phyloP scores from a whole-genome alignment of 1,140 invertebrate species.

The Trichonephila clavata region DNA sequence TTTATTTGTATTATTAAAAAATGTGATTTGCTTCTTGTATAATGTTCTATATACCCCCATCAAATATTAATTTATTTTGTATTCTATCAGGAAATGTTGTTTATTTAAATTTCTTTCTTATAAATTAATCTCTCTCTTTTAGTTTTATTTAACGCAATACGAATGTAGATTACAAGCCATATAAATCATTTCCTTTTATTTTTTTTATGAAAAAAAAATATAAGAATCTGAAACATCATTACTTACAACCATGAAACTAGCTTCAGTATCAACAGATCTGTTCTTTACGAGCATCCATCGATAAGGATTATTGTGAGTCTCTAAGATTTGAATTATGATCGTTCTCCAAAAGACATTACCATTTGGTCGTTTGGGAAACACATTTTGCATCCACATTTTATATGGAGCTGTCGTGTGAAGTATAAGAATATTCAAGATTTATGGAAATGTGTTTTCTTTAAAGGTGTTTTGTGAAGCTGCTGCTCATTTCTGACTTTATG shows the following conservation, averaged over 20 bases:
- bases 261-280: background rate
- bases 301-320: background rate
- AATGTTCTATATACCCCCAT: too few species aligned
- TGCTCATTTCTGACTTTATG: background rate
- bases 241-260: background rate
- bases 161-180: too few species aligned
- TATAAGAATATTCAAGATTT: constrained; percentile 19
- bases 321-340: background rate
- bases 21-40: too few species aligned
- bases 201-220: too few species aligned
- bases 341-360: constrained; percentile 8
- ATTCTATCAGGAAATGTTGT: too few species aligned
- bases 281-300: background rate
- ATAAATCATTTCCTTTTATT: too few species aligned
- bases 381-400: background rate
- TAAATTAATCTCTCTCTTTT: too few species aligned
- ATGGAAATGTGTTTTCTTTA: background rate
- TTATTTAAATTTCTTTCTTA: too few species aligned
- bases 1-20: too few species aligned
- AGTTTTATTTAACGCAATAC: too few species aligned
- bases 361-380: constrained; percentile 9
- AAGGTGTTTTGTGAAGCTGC: background rate
- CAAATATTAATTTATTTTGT: too few species aligned
- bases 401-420: background rate
- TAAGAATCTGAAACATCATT: background rate